phyloP scores from a whole-genome alignment of 2,113 vertebrate species.

The Mus musculus region GRCm39 chr11:31843001-31843500 shows the following conservation, averaged over 20 bases:
- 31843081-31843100: conserved; percentile 34
- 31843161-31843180: not conserved
- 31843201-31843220: conserved; percentile 38
- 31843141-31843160: conserved; percentile 27
- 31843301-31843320: conserved; percentile 27
- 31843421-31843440: conserved; percentile 53
- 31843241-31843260: conserved; percentile 8
- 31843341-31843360: conserved; percentile 39
- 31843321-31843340: conserved; percentile 32
- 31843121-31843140: conserved; percentile 32
- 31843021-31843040: conserved; percentile 25
- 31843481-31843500: too few relatives aligned
- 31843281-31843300: conserved; percentile 49
- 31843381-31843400: conserved; percentile 41
- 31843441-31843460: not conserved
- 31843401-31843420: conserved; percentile 7
- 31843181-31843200: not conserved
- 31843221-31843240: conserved; percentile 29
- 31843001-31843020: conserved; percentile 28
- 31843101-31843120: conserved; percentile 39
- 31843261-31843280: not conserved
- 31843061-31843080: conserved; percentile 56
- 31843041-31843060: conserved; percentile 52
- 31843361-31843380: conserved; percentile 53
- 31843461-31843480: too few relatives aligned